Evolutionary conservation across 2,888 invertebrate genomes (phyloP).

Genomic region (Harpalus rufipes): DNA sequence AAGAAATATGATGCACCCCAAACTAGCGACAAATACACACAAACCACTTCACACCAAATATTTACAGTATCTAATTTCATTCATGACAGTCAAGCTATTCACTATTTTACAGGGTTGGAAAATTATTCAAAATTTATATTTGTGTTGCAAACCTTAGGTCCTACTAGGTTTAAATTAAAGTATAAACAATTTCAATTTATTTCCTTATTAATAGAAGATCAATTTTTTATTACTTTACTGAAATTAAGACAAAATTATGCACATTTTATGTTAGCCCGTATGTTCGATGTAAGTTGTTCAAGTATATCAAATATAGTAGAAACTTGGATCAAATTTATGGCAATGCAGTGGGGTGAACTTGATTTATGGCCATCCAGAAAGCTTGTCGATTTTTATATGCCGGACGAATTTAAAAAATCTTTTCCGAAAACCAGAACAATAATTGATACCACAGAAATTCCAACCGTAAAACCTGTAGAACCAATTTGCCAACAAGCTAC

Average conservation of each 20-base stretch:
- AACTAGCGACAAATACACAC: too few species aligned
- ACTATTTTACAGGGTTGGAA: background rate
- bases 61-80: background rate
- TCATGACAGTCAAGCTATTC: slow-evolving; percentile 2
- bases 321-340: slow-evolving; percentile 6
- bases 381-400: background rate
- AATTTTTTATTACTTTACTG: background rate
- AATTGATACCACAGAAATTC: background rate
- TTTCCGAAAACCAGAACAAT: background rate
- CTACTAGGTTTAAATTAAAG: background rate
- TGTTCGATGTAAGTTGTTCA: background rate
- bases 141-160: background rate
- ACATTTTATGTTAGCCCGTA: background rate
- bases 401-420: background rate
- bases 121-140: slow-evolving; percentile 10
- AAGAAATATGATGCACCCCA: too few species aligned
- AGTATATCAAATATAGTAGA: background rate
- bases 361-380: slow-evolving; percentile 1
- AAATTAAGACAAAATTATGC: slow-evolving; percentile 16
- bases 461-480: background rate
- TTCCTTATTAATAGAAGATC: background rate
- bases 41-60: background rate
- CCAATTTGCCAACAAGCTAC: background rate
- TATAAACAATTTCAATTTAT: slow-evolving; percentile 7
- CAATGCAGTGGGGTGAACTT: slow-evolving; percentile 10